These are phyloP conservation scores for Chionodraco myersi DNA, from an alignment of 2,113 vertebrate species.

Conservation along the genomic window DNA sequence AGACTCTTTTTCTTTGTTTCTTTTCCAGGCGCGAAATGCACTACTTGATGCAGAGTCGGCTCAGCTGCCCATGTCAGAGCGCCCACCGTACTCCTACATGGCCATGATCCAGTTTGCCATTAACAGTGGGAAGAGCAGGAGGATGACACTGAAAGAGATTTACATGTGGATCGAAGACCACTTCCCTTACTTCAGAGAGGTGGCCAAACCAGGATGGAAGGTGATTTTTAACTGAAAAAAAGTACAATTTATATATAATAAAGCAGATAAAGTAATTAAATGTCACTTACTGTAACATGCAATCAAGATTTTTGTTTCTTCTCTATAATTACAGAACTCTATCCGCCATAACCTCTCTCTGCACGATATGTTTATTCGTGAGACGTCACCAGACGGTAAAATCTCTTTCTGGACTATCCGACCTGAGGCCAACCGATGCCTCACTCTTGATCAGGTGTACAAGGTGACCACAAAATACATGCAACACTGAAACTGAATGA, in stretches of 20 bases:
- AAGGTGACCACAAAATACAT: slow-evolving; percentile 83
- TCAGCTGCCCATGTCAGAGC: slow-evolving; percentile 80
- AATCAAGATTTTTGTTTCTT: not conserved
- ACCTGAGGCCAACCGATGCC: slow-evolving; percentile 92
- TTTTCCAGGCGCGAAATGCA: slow-evolving; percentile 8
- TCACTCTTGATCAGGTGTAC: slow-evolving; percentile 93
- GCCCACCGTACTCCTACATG: slow-evolving; percentile 98
- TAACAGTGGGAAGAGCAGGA: slow-evolving; percentile 90
- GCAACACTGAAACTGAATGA: not conserved
- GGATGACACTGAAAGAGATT: slow-evolving; percentile 97
- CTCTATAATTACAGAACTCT: slow-evolving; percentile 87
- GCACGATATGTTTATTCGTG: slow-evolving; percentile 95
- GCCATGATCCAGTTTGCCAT: slow-evolving; percentile 99
- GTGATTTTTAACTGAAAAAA: slow-evolving; percentile 71
- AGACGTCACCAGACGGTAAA: slow-evolving; percentile 89
- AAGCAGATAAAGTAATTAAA: not conserved
- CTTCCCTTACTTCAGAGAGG: slow-evolving; percentile 94
- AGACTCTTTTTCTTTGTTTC: not conserved
- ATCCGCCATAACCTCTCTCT: slow-evolving; percentile 97
- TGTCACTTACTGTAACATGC: not conserved
- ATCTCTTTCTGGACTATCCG: slow-evolving; percentile 96
- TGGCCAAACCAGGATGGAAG: slow-evolving; percentile 98
- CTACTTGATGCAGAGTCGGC: slow-evolving; percentile 5
- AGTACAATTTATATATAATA: fast-evolving
- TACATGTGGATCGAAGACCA: slow-evolving; percentile 96